These are phyloP conservation scores for Fratercula arctica DNA, from an alignment of 2,797 vertebrate species.

Conservation along the genomic window DNA sequence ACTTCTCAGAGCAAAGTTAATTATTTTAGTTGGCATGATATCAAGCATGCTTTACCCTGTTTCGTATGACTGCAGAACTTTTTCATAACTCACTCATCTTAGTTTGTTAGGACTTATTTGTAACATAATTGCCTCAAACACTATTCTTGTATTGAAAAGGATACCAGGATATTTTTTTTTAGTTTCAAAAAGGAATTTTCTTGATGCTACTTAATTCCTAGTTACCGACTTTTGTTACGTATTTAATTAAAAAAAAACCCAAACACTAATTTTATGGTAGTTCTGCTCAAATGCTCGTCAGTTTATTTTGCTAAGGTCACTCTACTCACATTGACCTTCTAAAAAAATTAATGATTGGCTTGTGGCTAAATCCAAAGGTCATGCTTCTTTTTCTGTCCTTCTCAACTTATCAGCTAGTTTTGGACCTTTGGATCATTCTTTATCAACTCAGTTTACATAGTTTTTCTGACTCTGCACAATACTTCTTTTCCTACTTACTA, in stretches of 20 bases:
- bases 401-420: conserved; percentile 54
- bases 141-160: neutral
- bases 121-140: neutral
- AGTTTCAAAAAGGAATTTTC: neutral
- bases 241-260: neutral
- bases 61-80: neutral
- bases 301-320: conserved; percentile 28
- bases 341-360: conserved; percentile 70
- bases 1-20: neutral
- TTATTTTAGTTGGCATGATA: neutral
- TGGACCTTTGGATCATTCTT: conserved; percentile 66
- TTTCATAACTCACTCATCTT: neutral
- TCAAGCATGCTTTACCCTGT: neutral
- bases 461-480: conserved; percentile 54
- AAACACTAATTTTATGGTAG: neutral
- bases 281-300: neutral
- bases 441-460: conserved; percentile 56
- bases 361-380: conserved; percentile 68
- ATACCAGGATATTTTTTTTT: neutral
- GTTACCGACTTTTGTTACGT: neutral
- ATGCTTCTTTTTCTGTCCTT: conserved; percentile 32
- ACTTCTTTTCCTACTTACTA: conserved; percentile 14
- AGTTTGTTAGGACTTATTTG: neutral
- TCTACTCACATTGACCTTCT: conserved; percentile 45
- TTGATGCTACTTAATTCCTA: neutral